phyloP scores from a whole-genome alignment of 2,113 vertebrate species.

The Thamnophis sirtalis region DNA sequence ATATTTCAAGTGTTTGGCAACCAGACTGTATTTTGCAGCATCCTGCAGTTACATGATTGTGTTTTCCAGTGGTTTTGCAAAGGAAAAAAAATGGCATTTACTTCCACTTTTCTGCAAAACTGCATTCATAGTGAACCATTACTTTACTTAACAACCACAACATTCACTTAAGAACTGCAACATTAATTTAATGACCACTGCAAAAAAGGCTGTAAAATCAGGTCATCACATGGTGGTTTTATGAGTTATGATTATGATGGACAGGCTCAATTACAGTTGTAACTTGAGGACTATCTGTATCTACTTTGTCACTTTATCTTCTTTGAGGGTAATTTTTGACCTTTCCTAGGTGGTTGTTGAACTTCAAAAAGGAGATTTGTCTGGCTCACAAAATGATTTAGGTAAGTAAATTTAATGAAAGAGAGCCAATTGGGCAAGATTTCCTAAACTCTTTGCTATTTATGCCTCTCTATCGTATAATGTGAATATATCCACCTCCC shows the following conservation, averaged over 20 bases:
- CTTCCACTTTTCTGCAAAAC: background rate
- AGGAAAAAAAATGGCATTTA: background rate
- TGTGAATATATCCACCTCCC: background rate
- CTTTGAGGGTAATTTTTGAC: slow-evolving; percentile 12
- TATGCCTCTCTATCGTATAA: background rate
- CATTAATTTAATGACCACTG: background rate
- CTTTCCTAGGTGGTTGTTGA: slow-evolving; percentile 85
- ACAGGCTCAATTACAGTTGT: background rate
- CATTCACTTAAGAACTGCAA: background rate
- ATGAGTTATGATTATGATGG: background rate
- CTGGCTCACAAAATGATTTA: slow-evolving; percentile 89
- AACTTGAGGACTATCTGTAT: background rate
- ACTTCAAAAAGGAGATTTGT: slow-evolving; percentile 79
- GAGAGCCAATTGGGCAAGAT: background rate
- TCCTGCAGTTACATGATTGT: background rate
- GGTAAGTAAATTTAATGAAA: slow-evolving; percentile 69
- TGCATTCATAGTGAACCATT: background rate
- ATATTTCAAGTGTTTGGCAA: background rate
- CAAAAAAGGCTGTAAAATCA: background rate
- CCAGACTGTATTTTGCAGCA: background rate
- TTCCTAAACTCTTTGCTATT: background rate
- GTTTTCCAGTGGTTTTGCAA: background rate
- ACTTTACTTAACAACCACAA: background rate
- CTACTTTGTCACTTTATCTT: background rate
- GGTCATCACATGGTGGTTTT: background rate